phyloP scores from a whole-genome alignment of 2,113 vertebrate species.

The Chiloscyllium plagiosum region DNA sequence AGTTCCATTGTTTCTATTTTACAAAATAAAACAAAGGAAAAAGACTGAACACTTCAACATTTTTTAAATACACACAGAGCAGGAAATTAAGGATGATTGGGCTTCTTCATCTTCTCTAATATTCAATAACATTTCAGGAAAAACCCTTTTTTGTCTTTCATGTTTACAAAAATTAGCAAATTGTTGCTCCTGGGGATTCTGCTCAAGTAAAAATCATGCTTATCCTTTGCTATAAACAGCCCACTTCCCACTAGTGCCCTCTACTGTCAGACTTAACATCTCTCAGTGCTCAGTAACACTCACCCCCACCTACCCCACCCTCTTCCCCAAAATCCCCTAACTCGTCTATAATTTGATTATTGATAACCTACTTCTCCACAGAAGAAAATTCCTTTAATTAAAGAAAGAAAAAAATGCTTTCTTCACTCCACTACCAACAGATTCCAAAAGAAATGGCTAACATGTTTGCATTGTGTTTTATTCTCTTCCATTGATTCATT shows the following conservation, averaged over 20 bases:
- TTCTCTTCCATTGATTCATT: conserved; percentile 55
- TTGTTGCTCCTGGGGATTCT: conserved; percentile 45
- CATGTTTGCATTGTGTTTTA: conserved; percentile 51
- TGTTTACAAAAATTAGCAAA: conserved; percentile 49
- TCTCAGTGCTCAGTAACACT: conserved; percentile 47
- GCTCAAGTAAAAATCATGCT: conserved; percentile 45
- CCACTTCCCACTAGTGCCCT: conserved; percentile 50
- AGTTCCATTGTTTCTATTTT: conserved; percentile 53
- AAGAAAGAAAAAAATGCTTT: conserved; percentile 45
- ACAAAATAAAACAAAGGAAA: conserved; percentile 61
- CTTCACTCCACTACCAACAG: conserved; percentile 51
- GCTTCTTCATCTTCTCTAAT: conserved; percentile 43
- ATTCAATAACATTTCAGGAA: conserved; percentile 54
- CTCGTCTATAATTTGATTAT: conserved; percentile 46
- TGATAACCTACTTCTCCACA: conserved; percentile 47
- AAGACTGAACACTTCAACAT: conserved; percentile 47
- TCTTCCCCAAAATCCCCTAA: conserved; percentile 40
- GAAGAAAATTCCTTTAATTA: conserved; percentile 41
- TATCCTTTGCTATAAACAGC: conserved; percentile 42
- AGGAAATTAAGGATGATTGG: conserved; percentile 52
- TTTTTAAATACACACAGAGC: conserved; percentile 56
- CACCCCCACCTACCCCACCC: not conserved
- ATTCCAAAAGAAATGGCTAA: conserved; percentile 53
- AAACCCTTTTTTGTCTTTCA: conserved; percentile 55
- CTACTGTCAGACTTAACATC: conserved; percentile 47